Evolutionary conservation across 2,888 invertebrate species (phyloP), one percentile per base, ranked within the genome.

Genomic region (Caenorhabditis afra): DNA sequence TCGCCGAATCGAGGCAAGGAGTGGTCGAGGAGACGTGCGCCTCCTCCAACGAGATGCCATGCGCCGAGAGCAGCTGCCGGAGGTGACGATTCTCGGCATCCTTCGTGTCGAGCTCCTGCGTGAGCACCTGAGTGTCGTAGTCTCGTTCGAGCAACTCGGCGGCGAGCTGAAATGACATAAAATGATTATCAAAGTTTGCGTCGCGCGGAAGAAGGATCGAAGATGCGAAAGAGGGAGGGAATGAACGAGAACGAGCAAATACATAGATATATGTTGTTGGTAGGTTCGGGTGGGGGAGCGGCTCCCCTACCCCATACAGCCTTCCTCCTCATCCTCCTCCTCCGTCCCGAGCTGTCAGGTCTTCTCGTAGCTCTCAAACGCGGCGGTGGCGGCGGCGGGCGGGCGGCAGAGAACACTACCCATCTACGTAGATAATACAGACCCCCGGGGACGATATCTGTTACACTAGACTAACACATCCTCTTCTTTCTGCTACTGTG

Each of bases 61-160:
- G 80, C 4, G 76, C 79, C 10, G 65, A 49, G 20, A 85, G 76
- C 10, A 85, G 58, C 10, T 73, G 61, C 44, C 68, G 71, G 3
- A 85, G 74, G 5, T 79, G 81, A 0, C 66, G 78, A 67, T 85
- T 85, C 73, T 85, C 84, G 22, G 73, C 16, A 20, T 76, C 67
- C 39, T 71, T 66, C 10, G 73, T 53, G 4, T 68, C 74, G 22
- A 77, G 66, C 64, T 77, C 74, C 3, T 77, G 67, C n/a, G 75
- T 64, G 10, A 79, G 71, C 23, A 74, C 45, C 50, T 83, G 80
- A 5, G 82, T 77, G 55, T 78, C 79, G 16, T 74, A 59, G 37
- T 81, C 81, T n/a, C 78, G 57, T 47, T 81, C 83, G 53, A 85
- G 68, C 10, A 85, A 71, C 49, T 81, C 81, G 57, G 75, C 65